These are phyloP conservation scores for Hydrochoerus hydrochaeris DNA, from an alignment of 2,113 vertebrate genomes.

Conservation along the genomic window DNA sequence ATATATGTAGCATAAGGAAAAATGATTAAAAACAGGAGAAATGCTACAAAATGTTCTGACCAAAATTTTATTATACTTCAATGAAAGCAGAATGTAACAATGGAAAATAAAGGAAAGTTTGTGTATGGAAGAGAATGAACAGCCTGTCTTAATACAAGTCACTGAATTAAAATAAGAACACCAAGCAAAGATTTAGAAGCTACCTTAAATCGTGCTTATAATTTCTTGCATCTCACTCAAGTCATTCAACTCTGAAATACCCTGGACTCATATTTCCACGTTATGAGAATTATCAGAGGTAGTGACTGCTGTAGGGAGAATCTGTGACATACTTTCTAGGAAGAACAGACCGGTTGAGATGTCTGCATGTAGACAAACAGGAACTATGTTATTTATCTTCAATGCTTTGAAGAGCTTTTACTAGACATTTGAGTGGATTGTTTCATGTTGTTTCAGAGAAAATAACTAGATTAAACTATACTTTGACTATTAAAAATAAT, in stretches of 20 bases:
- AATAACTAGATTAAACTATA: not conserved
- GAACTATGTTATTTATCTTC: not conserved
- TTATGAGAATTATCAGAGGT: not conserved
- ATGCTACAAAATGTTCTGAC: slow-evolving; percentile 28
- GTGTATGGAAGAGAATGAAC: not conserved
- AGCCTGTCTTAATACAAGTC: not conserved
- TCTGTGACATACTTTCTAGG: not conserved
- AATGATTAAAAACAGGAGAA: not conserved
- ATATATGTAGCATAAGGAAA: not conserved
- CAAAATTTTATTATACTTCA: not conserved
- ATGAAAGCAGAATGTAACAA: not conserved
- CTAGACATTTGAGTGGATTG: not conserved
- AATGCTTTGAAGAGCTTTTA: not conserved
- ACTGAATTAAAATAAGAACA: not conserved
- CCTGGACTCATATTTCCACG: not conserved
- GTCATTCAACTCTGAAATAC: not conserved
- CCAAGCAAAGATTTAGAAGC: not conserved
- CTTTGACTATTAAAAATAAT: not conserved
- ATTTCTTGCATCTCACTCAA: not conserved
- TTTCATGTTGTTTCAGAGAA: not conserved
- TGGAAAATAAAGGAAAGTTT: not conserved
- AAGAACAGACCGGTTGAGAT: not conserved
- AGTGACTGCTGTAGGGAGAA: no score
- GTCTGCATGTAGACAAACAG: not conserved
- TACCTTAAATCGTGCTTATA: not conserved